Evolutionary conservation across 2,888 invertebrate species (phyloP).

Genomic region (Nemurella pictetii): DNA sequence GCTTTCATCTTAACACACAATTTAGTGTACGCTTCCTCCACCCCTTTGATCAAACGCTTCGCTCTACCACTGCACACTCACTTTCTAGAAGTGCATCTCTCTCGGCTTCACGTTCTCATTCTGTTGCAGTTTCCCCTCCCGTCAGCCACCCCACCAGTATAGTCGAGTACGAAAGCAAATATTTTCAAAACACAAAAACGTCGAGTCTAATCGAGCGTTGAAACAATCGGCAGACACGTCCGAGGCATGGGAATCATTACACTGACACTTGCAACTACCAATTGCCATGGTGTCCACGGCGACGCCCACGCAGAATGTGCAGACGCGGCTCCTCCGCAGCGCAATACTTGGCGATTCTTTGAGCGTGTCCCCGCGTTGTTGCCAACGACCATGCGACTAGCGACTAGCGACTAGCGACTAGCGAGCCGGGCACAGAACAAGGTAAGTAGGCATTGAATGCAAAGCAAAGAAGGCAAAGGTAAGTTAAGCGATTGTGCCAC

Average conservation of each 20-base stretch:
- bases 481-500: conserved; percentile 1
- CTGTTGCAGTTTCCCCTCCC: neutral
- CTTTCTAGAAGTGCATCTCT: neutral
- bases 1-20: neutral
- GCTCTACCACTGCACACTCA: neutral
- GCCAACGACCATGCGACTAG: no score
- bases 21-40: neutral
- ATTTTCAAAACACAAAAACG: neutral
- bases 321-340: neutral
- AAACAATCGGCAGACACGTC: neutral
- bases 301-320: neutral
- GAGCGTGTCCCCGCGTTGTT: conserved; percentile 1
- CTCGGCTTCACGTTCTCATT: conserved; percentile 4
- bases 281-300: neutral
- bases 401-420: no score
- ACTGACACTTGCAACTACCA: neutral
- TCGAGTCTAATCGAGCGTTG: neutral
- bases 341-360: neutral
- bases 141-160: neutral
- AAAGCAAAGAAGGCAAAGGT: conserved; percentile 18
- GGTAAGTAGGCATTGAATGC: neutral
- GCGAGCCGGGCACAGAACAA: neutral
- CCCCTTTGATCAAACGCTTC: neutral
- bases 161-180: neutral
- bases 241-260: neutral